Evolutionary conservation across 2,113 vertebrate species (phyloP), one percentile per base, ranked within the genome.

Genomic region (Penelope pileata): DNA sequence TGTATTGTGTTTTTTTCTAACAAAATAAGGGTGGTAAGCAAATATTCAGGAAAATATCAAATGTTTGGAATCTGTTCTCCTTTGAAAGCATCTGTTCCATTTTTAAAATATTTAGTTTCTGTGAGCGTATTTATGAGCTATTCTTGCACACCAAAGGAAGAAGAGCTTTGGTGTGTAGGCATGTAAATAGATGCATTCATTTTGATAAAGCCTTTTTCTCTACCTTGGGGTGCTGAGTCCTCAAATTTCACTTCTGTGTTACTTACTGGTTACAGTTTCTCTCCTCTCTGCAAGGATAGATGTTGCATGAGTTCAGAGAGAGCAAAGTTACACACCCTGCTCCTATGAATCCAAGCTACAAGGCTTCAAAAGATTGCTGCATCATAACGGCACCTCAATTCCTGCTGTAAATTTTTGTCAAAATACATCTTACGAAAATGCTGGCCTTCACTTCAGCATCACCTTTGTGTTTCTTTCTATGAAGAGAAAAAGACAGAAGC

Each of bases 61-160:
- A 91, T 88, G 94, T 91, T 95, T 96, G 93, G 94, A 96, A 93
- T 96, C 88, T 96, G 68, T 93, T 95, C 91, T 93, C 43, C 51
- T 94, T 74, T 91, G 94, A 93, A 95, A 95, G 93, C 95, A 93
- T 96, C 96, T 96, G 94, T 90, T 96, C 91, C 83, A 82, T 88
- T 94, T 96, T 94, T 94, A 88, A 95, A 90, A 94, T 67, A 48
- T 78, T 77, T 80, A 0, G 83, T 95, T 86, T 68, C 86, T 91
- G 83, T 86, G 86, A 91, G 86, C 95, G 62, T 93, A 96, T 95
- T 88, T 38, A 17, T 90, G 73, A 95, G 92, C 84, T 96, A 96
- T 94, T 96, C 86, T 93, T 78, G 67, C 58, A 53, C 91, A 78
- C 87, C 83, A 90, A 48, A 83, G 83, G 85, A 91, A 63, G 60